A percentile compares a stretch with the other conserved stretches of the same genome.
These are phyloP conservation scores for Leucophora obtusa DNA, from an alignment of 2,888 invertebrate genomes.

Conservation along the genomic window DNA sequence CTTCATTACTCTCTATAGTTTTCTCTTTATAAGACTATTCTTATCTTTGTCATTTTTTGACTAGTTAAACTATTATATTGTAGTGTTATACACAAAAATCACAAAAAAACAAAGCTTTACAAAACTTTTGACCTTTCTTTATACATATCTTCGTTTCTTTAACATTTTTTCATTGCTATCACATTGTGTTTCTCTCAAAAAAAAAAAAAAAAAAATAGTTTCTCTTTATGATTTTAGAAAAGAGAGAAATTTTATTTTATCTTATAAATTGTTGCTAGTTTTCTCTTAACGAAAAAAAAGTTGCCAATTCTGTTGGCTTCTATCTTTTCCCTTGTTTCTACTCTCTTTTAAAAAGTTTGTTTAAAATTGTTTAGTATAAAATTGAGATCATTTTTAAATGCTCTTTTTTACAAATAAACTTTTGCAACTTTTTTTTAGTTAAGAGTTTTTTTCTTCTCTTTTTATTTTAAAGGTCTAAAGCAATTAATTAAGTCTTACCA, in stretches of 20 bases:
- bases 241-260: neutral
- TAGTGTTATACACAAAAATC: conserved; percentile 64
- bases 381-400: conserved; percentile 57
- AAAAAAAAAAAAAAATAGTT: conserved; percentile 11
- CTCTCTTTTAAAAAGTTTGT: neutral
- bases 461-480: no score
- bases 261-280: neutral
- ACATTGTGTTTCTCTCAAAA: conserved; percentile 49
- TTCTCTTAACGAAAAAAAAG: neutral
- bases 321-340: neutral
- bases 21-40: conserved; percentile 21
- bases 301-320: neutral
- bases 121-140: conserved; percentile 39
- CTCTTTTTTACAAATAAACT: conserved; percentile 27
- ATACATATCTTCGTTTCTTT: conserved; percentile 15
- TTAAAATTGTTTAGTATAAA: neutral
- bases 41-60: conserved; percentile 56
- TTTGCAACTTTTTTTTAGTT: neutral
- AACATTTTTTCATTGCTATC: conserved; percentile 56
- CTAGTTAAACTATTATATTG: conserved; percentile 62
- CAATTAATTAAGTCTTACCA: no score
- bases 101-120: conserved; percentile 57
- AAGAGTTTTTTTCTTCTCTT: no score
- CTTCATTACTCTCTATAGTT: neutral
- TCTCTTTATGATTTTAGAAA: conserved; percentile 4